Percentiles rank a stretch among this genome's conserved stretches.
These are phyloP conservation scores for Agrochola macilenta DNA, from an alignment of 2,888 invertebrate genomes.

Conservation along the genomic window DNA sequence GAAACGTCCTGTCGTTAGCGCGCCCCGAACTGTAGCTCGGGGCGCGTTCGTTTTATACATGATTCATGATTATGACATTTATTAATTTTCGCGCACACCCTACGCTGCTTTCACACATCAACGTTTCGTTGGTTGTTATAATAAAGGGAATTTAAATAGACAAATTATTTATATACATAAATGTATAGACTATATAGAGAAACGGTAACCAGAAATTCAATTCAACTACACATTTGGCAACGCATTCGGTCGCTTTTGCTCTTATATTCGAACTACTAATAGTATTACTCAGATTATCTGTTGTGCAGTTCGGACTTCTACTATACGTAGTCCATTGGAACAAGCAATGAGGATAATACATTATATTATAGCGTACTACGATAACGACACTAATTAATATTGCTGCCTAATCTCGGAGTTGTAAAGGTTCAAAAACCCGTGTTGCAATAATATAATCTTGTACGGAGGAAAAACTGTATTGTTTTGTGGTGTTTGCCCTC, in stretches of 20 bases:
- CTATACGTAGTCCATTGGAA: slow-evolving; percentile 13
- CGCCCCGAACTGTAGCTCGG: slow-evolving; percentile 33
- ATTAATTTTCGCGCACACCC: slow-evolving; percentile 74
- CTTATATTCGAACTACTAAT: not conserved
- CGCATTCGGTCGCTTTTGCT: not conserved
- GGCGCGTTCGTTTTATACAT: slow-evolving; percentile 69
- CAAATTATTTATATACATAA: not conserved
- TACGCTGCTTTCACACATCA: slow-evolving; percentile 59
- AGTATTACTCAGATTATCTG: slow-evolving; percentile 14
- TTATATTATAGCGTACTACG: not conserved
- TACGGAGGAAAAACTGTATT: slow-evolving; percentile 40
- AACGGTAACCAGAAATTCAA: not conserved
- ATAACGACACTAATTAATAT: slow-evolving; percentile 1
- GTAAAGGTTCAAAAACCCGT: slow-evolving; percentile 36
- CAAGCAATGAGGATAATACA: slow-evolving; percentile 5
- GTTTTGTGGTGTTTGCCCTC: slow-evolving; percentile 66
- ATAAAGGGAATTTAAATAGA: not conserved
- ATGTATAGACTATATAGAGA: not conserved
- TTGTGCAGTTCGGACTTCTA: not conserved
- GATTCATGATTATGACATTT: slow-evolving; percentile 72
- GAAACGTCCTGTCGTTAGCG: too few relatives aligned
- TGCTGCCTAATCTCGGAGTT: slow-evolving; percentile 4
- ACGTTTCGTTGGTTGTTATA: slow-evolving; percentile 42
- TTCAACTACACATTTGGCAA: not conserved
- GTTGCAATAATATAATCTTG: slow-evolving; percentile 31